These are phyloP conservation scores for Acipenser ruthenus DNA, from an alignment of 2,797 vertebrate genomes.

Conservation along the genomic window DNA sequence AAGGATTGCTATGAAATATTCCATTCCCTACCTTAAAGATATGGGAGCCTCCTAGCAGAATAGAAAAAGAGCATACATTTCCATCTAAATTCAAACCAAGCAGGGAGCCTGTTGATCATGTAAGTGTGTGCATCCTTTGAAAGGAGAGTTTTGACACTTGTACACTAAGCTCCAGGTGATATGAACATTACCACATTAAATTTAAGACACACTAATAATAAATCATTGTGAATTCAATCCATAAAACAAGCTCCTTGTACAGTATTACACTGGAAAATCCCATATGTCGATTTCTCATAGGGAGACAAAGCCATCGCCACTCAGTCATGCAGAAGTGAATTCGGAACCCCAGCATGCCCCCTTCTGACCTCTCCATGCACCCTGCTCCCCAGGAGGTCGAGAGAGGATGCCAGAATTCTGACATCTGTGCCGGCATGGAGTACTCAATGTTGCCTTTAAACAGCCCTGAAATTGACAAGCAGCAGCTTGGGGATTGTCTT, in stretches of 20 bases:
- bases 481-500: not conserved
- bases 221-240: no score
- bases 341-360: not conserved
- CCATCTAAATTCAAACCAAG: no score
- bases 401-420: not conserved
- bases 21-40: no score
- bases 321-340: constrained; percentile 1
- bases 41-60: no score
- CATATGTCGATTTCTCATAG: not conserved
- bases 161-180: not conserved
- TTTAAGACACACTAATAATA: no score
- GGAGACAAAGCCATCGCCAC: not conserved
- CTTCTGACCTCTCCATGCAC: not conserved
- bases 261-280: no score
- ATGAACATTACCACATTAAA: no score
- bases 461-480: constrained; percentile 4
- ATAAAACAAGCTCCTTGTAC: no score
- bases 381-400: not conserved
- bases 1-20: no score
- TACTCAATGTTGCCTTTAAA: not conserved
- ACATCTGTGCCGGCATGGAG: not conserved
- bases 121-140: not conserved
- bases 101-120: not conserved
- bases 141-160: not conserved
- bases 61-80: no score